Evolutionary conservation across 1,140 invertebrate species (phyloP), one percentile per base, ranked within the genome.

Genomic region (Drosophila kanapiae): DNA sequence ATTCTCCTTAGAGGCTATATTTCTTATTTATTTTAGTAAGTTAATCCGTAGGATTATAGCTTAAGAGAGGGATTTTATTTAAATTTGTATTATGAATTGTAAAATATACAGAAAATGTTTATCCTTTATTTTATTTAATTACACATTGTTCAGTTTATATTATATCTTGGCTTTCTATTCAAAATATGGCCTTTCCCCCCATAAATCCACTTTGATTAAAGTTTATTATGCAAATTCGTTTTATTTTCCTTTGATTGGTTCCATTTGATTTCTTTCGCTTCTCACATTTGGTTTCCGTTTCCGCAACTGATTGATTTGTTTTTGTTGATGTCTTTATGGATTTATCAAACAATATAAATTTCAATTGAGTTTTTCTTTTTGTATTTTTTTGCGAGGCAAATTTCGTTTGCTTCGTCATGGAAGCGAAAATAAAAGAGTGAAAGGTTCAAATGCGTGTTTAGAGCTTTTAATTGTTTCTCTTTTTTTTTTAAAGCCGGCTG

Each of bases 401-500:
- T 70, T 29, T 56, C 72, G 38, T 60, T 51, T 4, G 67, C 54
- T 48, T 13, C 37, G 67, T 72, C 69, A 60, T 48, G 37, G 31
- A 49, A 71, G 69, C 59, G 61, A 42, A 70, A 54, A 72, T 47
- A 61, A 72, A 33, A 74, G 60, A 75, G 71, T 75, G 71, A 75
- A 75, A 75, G 71, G 53, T 48, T 67, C 7, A 53, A 43, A 77
- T 60, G 61, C 43, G 40, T 29, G 53, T 62, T 68, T 68, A 49
- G 38, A 37, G 43, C 63, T 57, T 62, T 71, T 86, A 72, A 74
- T 74, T 74, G 70, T 62, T 75, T 57, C 47, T 48, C 49, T 60
- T 38, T 63, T 75, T 75, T 48, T 42, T 47, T 58, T 61, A 38
- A 76, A 76, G 75, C 78, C 69, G 53, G 68, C 62, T 75, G 61